Percentiles rank a stretch among this genome's conserved stretches.
Conservation (phyloP, 1,140 invertebrate species). For the Drosophila seguyi region DNA sequence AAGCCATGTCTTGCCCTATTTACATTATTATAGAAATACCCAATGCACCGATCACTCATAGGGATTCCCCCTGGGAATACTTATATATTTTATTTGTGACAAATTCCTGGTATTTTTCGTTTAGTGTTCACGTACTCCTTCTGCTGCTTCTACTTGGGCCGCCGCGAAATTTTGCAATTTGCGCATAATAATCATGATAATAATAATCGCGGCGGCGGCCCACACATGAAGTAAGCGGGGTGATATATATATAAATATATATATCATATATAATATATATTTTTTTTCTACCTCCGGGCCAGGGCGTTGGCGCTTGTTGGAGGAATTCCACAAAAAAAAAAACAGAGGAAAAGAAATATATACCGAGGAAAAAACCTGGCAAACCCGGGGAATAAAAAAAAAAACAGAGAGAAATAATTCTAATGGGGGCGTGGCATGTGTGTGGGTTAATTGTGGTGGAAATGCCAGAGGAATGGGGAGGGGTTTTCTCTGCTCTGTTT, state of each 20-base stretch:
- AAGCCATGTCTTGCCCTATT: too few species aligned
- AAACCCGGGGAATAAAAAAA: background rate
- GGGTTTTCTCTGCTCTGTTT: slow-evolving; percentile 47
- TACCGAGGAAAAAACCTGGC: slow-evolving; percentile 32
- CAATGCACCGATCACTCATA: background rate
- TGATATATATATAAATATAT: slow-evolving; percentile 8
- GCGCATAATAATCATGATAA: slow-evolving; percentile 80
- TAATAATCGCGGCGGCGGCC: slow-evolving; percentile 64
- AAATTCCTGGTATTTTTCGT: background rate
- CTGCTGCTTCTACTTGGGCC: slow-evolving; percentile 14
- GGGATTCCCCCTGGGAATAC: background rate
- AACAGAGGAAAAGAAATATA: slow-evolving; percentile 11
- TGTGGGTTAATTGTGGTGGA: slow-evolving; percentile 77
- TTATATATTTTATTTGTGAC: background rate
- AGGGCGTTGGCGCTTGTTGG: slow-evolving; percentile 66
- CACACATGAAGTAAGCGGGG: slow-evolving; percentile 26
- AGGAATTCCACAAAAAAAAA: slow-evolving; percentile 32
- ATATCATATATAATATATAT: background rate
- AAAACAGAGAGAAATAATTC: slow-evolving; percentile 36
- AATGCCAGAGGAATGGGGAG: background rate
- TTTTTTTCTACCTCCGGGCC: slow-evolving; percentile 53
- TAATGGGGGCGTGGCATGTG: slow-evolving; percentile 55
- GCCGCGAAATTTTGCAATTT: slow-evolving; percentile 79
- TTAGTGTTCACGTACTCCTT: slow-evolving; percentile 9
- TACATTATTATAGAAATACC: too few species aligned